A percentile compares a stretch with the other conserved stretches of the same genome.
phyloP scores from a whole-genome alignment of 2,888 invertebrate genomes.

The Tenthredo scrophulariae region DNA sequence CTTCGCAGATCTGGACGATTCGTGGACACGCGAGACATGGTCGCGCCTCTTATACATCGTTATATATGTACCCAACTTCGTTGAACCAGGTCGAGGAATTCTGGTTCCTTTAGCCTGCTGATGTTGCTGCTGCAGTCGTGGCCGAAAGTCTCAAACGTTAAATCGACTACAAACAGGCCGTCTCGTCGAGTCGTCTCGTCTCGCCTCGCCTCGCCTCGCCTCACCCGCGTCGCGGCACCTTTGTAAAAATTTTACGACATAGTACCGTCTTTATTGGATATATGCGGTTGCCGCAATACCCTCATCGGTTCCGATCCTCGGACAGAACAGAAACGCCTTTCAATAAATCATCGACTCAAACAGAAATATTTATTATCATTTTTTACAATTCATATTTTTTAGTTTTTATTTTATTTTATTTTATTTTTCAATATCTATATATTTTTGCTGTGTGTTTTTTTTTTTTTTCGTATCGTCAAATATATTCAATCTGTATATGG shows the following conservation, averaged over 20 bases:
- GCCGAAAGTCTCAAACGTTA: neutral
- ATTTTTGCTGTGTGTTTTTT: too few relatives aligned
- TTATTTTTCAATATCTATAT: too few relatives aligned
- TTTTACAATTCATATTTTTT: neutral
- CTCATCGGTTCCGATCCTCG: constrained; percentile 6
- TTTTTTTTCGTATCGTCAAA: neutral
- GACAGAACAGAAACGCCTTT: neutral
- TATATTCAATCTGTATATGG: neutral
- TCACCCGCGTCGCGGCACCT: constrained; percentile 19
- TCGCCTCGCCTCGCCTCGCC: neutral
- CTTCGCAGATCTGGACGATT: constrained; percentile 18
- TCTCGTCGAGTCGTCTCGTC: neutral
- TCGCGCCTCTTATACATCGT: neutral
- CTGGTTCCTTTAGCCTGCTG: constrained; percentile 13
- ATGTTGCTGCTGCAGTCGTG: neutral
- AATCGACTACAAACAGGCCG: constrained; percentile 12
- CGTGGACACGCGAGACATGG: constrained; percentile 28
- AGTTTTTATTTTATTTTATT: too few relatives aligned
- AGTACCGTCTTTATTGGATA: constrained; percentile 37
- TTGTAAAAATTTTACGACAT: constrained; percentile 43
- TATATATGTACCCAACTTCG: neutral
- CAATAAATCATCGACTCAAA: neutral
- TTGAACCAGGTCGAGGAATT: constrained; percentile 49
- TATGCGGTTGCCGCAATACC: constrained; percentile 32
- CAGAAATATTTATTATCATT: neutral